phyloP scores from a whole-genome alignment of 2,888 invertebrate species.

The Tipula unca region DNA sequence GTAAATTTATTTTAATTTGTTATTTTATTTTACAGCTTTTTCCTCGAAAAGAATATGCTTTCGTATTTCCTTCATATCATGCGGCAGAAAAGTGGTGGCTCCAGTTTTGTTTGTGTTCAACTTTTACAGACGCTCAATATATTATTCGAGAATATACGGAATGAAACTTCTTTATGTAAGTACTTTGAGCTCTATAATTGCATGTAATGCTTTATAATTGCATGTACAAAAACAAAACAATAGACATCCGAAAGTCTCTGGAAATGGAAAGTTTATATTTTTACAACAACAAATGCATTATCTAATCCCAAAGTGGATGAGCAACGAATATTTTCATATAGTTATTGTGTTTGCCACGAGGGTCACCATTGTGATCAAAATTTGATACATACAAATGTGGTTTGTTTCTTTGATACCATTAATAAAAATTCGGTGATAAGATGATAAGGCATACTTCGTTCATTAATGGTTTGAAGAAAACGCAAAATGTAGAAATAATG shows the following conservation, averaged over 20 bases:
- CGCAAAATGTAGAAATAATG: too few relatives aligned
- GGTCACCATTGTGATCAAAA: background rate
- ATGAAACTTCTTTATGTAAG: constrained; percentile 98
- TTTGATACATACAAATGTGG: background rate
- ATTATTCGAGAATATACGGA: constrained; percentile 97
- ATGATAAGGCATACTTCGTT: background rate
- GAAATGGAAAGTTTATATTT: background rate
- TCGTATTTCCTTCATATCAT: constrained; percentile 95
- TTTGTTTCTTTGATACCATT: background rate
- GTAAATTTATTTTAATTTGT: too few relatives aligned
- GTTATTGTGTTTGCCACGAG: background rate
- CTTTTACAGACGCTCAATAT: constrained; percentile 96
- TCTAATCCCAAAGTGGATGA: background rate
- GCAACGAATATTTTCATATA: background rate
- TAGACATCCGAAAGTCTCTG: too few relatives aligned
- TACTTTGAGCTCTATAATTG: constrained; percentile 29
- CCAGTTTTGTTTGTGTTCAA: constrained; percentile 94
- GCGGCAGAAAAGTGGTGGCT: constrained; percentile 91
- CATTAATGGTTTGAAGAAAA: background rate
- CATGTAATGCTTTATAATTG: background rate
- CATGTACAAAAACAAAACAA: background rate
- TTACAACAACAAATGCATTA: background rate
- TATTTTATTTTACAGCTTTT: constrained; percentile 61
- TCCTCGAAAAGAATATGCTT: constrained; percentile 98
- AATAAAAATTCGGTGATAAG: background rate